phyloP scores from a whole-genome alignment of 1,140 invertebrate genomes.

The Heliothis subflexa region DNA sequence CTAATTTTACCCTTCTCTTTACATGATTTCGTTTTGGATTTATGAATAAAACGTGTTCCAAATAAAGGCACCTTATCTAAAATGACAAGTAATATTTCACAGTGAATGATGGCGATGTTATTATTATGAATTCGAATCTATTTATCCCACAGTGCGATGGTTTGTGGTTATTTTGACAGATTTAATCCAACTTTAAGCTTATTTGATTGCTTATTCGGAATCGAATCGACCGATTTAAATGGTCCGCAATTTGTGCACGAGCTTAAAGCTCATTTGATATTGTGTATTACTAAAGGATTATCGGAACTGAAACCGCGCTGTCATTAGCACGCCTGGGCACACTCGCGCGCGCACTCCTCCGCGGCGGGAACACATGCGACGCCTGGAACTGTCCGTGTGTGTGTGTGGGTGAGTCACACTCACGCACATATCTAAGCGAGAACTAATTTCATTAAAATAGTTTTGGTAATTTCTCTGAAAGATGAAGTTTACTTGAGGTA shows the following conservation, averaged over 20 bases:
- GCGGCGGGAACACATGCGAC: too few relatives aligned
- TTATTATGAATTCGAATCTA: neutral
- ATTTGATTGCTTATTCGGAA: constrained; percentile 1
- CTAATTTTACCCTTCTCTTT: neutral
- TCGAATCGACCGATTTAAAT: neutral
- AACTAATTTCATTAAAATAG: constrained; percentile 1
- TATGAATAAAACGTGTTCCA: neutral
- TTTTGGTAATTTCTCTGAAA: neutral
- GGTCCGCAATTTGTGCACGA: neutral
- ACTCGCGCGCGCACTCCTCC: too few relatives aligned
- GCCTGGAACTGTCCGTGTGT: neutral
- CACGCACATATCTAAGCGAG: neutral
- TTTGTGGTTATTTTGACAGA: constrained; percentile 3
- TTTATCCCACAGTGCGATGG: neutral
- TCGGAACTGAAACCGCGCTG: neutral
- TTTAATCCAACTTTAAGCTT: constrained; percentile 10
- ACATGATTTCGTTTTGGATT: neutral
- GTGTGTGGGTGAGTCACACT: neutral
- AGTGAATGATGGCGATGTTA: neutral
- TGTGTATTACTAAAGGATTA: neutral
- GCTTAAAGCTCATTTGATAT: neutral
- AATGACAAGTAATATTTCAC: neutral
- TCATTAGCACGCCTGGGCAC: too few relatives aligned
- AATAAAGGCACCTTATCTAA: neutral
- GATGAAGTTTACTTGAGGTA: neutral